phyloP scores from a whole-genome alignment of 2,113 vertebrate species.

The Argyrosomus japonicus region DNA sequence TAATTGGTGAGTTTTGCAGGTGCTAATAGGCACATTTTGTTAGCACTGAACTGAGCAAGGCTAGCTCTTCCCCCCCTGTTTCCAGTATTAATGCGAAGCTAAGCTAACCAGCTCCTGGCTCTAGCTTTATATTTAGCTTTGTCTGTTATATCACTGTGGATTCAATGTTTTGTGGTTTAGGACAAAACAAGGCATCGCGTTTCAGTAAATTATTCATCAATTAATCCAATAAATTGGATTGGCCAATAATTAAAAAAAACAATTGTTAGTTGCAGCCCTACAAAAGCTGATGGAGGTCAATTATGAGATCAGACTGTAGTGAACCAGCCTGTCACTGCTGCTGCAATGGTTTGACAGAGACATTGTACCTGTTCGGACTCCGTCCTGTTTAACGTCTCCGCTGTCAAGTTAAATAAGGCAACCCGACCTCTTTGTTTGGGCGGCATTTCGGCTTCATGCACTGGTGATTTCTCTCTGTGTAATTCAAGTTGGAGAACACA shows the following conservation, averaged over 20 bases:
- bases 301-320: slow-evolving; percentile 22
- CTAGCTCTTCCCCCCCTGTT: background rate
- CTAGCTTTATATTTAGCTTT: too few relatives aligned
- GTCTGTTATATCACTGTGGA: background rate
- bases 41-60: background rate
- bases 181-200: background rate
- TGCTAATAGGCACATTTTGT: background rate
- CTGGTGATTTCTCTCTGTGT: slow-evolving; percentile 24
- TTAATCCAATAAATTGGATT: background rate
- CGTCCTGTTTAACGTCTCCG: slow-evolving; percentile 45
- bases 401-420: slow-evolving; percentile 55
- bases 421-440: slow-evolving; percentile 53
- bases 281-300: background rate
- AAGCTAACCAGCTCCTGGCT: background rate
- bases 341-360: slow-evolving; percentile 24
- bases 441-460: slow-evolving; percentile 49
- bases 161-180: background rate
- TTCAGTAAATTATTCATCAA: background rate
- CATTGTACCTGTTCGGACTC: slow-evolving; percentile 38
- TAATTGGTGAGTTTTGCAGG: background rate
- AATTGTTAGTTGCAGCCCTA: background rate
- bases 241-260: background rate
- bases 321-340: slow-evolving; percentile 16
- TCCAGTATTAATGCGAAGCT: background rate
- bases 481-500: slow-evolving; percentile 10